Evolutionary conservation across 2,113 vertebrate species (phyloP).

Genomic region (Rhineura floridana): DNA sequence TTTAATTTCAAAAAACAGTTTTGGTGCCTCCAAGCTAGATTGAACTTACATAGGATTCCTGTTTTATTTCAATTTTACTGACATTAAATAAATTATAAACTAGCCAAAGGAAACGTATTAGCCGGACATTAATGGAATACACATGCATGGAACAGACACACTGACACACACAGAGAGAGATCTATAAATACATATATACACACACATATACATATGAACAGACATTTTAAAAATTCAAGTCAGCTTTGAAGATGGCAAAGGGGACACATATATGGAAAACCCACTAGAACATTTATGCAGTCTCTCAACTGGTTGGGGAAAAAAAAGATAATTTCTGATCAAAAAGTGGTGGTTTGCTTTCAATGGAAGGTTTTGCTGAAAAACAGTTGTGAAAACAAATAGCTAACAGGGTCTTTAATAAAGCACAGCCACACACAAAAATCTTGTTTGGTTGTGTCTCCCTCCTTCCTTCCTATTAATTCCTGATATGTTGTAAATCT

Average conservation of each 20-base stretch:
- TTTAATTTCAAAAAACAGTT: neutral
- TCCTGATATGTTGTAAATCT: constrained; percentile 60
- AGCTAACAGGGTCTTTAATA: constrained; percentile 54
- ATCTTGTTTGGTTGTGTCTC: constrained; percentile 14
- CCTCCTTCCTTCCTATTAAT: constrained; percentile 43
- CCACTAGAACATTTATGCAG: constrained; percentile 69
- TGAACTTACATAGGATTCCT: constrained; percentile 72
- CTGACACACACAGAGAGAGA: constrained; percentile 61
- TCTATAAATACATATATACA: constrained; percentile 81
- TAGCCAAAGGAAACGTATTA: constrained; percentile 73
- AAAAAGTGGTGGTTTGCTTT: constrained; percentile 52
- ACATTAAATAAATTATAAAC: constrained; percentile 79
- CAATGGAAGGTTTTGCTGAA: constrained; percentile 57
- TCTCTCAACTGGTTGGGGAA: constrained; percentile 53
- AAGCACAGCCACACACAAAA: constrained; percentile 46
- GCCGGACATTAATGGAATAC: constrained; percentile 77
- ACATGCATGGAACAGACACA: constrained; percentile 76
- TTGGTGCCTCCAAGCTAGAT: constrained; percentile 67
- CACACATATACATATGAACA: constrained; percentile 68
- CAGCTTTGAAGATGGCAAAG: constrained; percentile 78
- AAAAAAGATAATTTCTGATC: constrained; percentile 41
- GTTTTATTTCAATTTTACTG: constrained; percentile 66
- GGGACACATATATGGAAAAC: constrained; percentile 71
- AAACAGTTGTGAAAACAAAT: constrained; percentile 45
- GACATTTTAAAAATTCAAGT: constrained; percentile 78